phyloP scores from a whole-genome alignment of 2,113 vertebrate species.

The Mirza zaza region DNA sequence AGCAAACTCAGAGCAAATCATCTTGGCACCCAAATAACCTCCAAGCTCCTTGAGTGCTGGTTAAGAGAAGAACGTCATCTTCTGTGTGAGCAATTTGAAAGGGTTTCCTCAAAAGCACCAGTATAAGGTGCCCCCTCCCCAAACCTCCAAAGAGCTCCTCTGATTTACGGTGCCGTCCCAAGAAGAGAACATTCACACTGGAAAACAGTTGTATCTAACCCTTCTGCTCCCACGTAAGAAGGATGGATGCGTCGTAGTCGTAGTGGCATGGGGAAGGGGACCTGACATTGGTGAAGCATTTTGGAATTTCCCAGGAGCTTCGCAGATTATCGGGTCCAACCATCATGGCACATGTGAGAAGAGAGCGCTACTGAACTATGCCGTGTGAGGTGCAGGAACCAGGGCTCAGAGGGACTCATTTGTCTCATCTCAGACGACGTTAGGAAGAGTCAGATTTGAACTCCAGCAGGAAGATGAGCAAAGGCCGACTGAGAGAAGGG shows the following conservation, averaged over 20 bases:
- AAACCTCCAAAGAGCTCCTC: not conserved
- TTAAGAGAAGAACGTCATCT: not conserved
- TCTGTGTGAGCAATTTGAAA: not conserved
- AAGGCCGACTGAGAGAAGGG: rapidly evolving
- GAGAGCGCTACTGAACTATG: not conserved
- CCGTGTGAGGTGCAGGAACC: not conserved
- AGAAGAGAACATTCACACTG: not conserved
- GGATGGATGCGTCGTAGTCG: rapidly evolving
- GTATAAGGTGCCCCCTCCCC: not conserved
- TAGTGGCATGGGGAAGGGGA: not conserved
- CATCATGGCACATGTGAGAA: not conserved
- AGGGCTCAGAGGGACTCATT: no score
- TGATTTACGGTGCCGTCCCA: not conserved
- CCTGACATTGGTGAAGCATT: not conserved
- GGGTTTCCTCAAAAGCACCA: not conserved
- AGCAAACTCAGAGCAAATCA: not conserved
- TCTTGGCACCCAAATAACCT: not conserved
- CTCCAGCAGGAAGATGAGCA: not conserved
- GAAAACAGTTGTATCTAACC: not conserved
- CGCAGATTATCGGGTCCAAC: not conserved
- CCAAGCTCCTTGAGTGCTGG: not conserved
- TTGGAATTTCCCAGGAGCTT: not conserved
- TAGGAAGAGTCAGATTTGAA: not conserved
- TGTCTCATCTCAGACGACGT: not conserved
- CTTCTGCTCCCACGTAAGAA: not conserved